Base-by-base conservation (phyloP, 2,113 vertebrate genomes). In the Trachemys scripta region DNA sequence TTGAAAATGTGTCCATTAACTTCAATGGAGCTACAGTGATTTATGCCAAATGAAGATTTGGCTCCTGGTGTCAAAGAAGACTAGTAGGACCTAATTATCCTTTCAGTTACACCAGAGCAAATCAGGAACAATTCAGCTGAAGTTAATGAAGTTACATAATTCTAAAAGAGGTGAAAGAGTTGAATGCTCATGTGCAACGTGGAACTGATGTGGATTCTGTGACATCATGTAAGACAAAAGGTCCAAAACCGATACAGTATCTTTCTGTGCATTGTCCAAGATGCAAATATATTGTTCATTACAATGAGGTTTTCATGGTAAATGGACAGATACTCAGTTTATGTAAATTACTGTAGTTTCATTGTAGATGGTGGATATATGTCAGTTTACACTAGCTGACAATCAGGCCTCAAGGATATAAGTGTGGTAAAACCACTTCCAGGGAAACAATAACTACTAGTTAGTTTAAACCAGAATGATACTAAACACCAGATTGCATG, bases 241-340 rank as follows among this genome's bases (percentile, higher is more conserved):
- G 1, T 7, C 1, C 5, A 75, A 0, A 42, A 47, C 17, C 0
- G 0, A 22, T 31, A 49, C 13, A 47, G 1, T 84, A 90, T 3
- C 1, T 87, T 10, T 81, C 4, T 3, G 17, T 81, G 69, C 20
- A n/a, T 65, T 9, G 6, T 75, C 65, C 29, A 24, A 90, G 84
- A 8, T 1, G 4, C 56, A 56, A 49, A 42, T 24, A 53, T 87
- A 76, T 76, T 56, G 72, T 9, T 83, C 4, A 22, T 88, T 50
- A 31, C 38, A 75, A 81, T 12, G n/a, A 69, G 6, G 4, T 1
- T 87, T 78, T 24, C 5, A 49, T 13, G 51, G 3, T 69, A 69
- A 78, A 7, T 92, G 12, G 5, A 56, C n/a, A 56, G 6, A 42
- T 8, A 4, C 25, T 47, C 6, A 10, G 24, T 62, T 87, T 25